Conservation (phyloP, 2,113 vertebrate genomes). For the Propithecus coquereli region DNA sequence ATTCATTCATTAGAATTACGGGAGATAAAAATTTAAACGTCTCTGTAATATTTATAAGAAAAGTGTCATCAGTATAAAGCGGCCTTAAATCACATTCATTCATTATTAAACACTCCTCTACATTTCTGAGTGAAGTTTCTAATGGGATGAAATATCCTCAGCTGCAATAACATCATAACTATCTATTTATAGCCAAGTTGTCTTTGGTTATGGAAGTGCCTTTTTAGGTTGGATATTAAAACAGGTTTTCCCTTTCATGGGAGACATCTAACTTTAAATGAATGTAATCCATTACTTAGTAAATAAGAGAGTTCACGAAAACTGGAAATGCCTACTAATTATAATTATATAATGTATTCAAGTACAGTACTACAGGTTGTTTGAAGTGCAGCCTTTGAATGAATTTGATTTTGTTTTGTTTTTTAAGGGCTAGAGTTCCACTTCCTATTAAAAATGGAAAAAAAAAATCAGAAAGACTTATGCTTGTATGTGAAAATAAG, state of each 20-base stretch:
- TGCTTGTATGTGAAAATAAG: not conserved
- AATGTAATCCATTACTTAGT: conserved; percentile 72
- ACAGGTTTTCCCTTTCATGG: conserved; percentile 77
- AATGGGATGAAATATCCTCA: conserved; percentile 87
- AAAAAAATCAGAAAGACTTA: not conserved
- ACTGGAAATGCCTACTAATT: conserved; percentile 54
- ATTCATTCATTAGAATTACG: conserved; percentile 85
- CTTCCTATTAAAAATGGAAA: not conserved
- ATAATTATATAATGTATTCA: conserved; percentile 6
- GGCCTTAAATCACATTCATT: conserved; percentile 84
- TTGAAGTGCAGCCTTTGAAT: conserved; percentile 30
- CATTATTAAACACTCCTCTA: conserved; percentile 88
- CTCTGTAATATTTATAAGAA: conserved; percentile 87
- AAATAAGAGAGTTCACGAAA: conserved; percentile 59
- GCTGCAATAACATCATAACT: conserved; percentile 88
- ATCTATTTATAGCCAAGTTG: conserved; percentile 91
- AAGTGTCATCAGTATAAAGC: conserved; percentile 81
- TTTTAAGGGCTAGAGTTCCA: not conserved
- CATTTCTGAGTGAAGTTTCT: conserved; percentile 85
- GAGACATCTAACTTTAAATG: conserved; percentile 73
- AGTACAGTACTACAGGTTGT: conserved; percentile 16
- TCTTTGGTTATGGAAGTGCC: conserved; percentile 88
- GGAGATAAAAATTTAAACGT: conserved; percentile 80
- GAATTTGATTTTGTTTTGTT: conserved; percentile 27
- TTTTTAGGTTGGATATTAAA: conserved; percentile 89